Base-by-base conservation (phyloP, 2,888 invertebrate genomes). In the Glyphotaelius pellucidus region DNA sequence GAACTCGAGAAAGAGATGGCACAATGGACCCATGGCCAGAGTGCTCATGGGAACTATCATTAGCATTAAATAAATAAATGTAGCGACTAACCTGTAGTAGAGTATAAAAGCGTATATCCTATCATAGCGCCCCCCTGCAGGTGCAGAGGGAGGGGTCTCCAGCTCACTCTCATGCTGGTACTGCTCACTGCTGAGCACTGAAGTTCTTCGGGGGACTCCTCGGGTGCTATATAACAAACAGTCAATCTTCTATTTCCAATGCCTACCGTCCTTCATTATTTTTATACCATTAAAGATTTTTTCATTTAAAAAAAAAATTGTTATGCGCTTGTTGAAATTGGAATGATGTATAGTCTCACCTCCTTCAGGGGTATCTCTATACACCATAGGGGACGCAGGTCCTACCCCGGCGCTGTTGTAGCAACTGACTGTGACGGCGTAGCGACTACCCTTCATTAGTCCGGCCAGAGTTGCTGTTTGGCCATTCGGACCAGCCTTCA, bases 361-460 rank as follows among this genome's bases (percentile, higher is more conserved):
- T 95, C 98, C 98, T 95, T 98, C 98, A 80, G 97, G 96, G 7
- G 98, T 98, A 80, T 97, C 97, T 15, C 97, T 98, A 94, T 97
- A 96, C 19, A 97, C 96, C 47, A 97, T 96, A 0, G 97, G 96
- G 89, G 98, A 98, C 93, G 97, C 96, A 0, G 98, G 98, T 0
- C 98, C 98, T 81, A 97, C 96, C 25, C 98, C 98, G 89, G 98
- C 97, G 93, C 97, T 97, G 95, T 98, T 98, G 95, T 97, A 97
- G 5, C 98, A 98, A 94, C 98, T 97, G 90, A 98, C 97, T 30
- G 97, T 96, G 47, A 99, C 96, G 93, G 97, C 97, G 95, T 98
- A 98, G 93, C 98, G 97, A 0, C 98, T 97, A 94, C 97, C 98
- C 94, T 98, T 97, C 93, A 97, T 96, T 93, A 98, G 96, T 35